Base-by-base conservation (phyloP, 2,797 vertebrate genomes). In the Cyclopterus lumpus region DNA sequence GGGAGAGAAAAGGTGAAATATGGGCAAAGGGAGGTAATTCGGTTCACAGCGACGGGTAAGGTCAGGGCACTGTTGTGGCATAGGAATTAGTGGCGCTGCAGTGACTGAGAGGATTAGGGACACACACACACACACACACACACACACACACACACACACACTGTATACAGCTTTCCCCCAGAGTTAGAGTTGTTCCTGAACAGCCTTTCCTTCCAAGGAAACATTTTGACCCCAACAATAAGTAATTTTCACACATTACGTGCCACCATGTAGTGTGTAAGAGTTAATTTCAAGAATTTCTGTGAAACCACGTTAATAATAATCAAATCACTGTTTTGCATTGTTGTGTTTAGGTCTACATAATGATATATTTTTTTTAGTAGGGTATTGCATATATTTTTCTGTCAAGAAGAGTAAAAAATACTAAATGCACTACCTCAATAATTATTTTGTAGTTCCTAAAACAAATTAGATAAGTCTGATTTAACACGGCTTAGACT, bases 41-140 rank as follows among this genome's bases (percentile, higher is more conserved):
- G 11, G 89, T 91, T 90, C 77, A 84, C 18, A 15, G 55, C 2
- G 15, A 54, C 59, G 76, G 82, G 76, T 83, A 66, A 89, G 71
- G 76, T 80, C 66, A 67, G 79, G 81, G 74, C 75, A 80, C 28
- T 4, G 51, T 46, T 72, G 51, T 40, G 70, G 79, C 46, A 64
- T 51, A 32, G 74, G 83, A 80, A 84, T 84, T 74, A 78, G 65
- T 34, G 18, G 66, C 9, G 54, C 62, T 71, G 40, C 18, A 60
- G 22, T 0, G 14, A 46, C 64, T 79, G 51, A 75, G 77, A 81
- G 80, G 91, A 89, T 92, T 85, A 86, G 12, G 2, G 64, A 58
- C 46, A 40, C 67, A 68, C 62, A 61, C 64, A 61, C 58, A 60
- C 36, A 69, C 61, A 32, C 61, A 58, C 64, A 22, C 0, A 22